Evolutionary conservation across 1,140 invertebrate species (phyloP).

Genomic region (Trachymyrmex cornetzi): DNA sequence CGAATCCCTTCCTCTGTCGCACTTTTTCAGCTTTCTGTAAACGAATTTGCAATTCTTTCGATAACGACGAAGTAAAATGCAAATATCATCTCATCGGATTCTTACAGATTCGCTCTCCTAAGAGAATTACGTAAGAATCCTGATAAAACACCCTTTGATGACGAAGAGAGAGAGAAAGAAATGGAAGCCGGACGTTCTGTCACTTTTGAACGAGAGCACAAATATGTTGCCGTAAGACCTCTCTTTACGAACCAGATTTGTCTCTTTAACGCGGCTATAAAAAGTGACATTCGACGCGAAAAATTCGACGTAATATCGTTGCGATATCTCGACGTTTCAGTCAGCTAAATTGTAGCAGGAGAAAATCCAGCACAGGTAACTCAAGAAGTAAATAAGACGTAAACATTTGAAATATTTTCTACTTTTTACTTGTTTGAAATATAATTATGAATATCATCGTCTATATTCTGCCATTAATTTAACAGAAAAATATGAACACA

Average conservation of each 20-base stretch:
- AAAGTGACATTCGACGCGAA: conserved; percentile 37
- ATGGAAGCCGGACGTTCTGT: neutral
- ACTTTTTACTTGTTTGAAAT: neutral
- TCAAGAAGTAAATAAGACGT: neutral
- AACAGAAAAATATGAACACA: neutral
- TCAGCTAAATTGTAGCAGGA: neutral
- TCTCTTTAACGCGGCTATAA: conserved; percentile 55
- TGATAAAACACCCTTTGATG: conserved; percentile 36
- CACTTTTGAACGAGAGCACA: conserved; percentile 52
- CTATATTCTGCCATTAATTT: neutral
- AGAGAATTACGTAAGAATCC: conserved; percentile 30
- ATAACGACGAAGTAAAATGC: conserved; percentile 59
- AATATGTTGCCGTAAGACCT: conserved; percentile 51
- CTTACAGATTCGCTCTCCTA: conserved; percentile 1
- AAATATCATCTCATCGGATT: conserved; percentile 51
- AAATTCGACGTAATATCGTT: conserved; percentile 35
- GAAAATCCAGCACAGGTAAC: conserved; percentile 15
- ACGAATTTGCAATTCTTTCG: conserved; percentile 45
- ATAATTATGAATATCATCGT: neutral
- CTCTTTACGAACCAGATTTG: conserved; percentile 53
- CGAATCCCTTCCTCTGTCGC: conserved; percentile 19
- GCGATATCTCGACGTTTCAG: conserved; percentile 20
- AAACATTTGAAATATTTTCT: conserved; percentile 1
- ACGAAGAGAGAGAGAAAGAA: neutral
- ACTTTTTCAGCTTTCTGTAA: conserved; percentile 24